phyloP scores from a whole-genome alignment of 1,140 invertebrate species.

The Caenorhabditis inopinata region DNA sequence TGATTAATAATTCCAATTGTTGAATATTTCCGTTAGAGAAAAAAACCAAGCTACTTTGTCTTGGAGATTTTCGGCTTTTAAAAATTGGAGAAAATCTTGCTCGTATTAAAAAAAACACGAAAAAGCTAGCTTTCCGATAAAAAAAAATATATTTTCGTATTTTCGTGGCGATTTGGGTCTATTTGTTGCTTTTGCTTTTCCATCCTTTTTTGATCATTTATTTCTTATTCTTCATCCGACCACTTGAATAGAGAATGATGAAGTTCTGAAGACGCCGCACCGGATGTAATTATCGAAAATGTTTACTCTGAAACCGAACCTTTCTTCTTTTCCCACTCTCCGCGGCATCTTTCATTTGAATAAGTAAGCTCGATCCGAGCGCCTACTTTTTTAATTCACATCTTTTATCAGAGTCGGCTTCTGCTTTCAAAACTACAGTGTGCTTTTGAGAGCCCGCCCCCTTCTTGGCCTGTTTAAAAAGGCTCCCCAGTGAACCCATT shows the following conservation, averaged over 20 bases:
- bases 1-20: too few relatives aligned
- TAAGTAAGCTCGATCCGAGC: too few relatives aligned
- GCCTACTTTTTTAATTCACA: too few relatives aligned
- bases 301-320: conserved; percentile 23
- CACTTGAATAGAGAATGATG: neutral
- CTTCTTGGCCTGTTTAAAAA: too few relatives aligned
- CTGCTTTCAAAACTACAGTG: too few relatives aligned
- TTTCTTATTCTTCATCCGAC: neutral
- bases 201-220: neutral
- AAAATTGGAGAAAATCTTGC: neutral
- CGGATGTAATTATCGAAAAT: conserved; percentile 17
- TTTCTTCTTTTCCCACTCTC: conserved; percentile 8
- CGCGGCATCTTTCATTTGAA: neutral
- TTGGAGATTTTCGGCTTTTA: conserved; percentile 2
- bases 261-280: neutral
- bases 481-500: too few relatives aligned
- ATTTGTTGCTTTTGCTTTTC: too few relatives aligned
- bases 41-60: neutral
- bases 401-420: too few relatives aligned
- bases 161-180: too few relatives aligned
- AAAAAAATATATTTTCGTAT: too few relatives aligned
- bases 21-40: too few relatives aligned
- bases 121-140: neutral
- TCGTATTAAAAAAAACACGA: neutral
- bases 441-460: too few relatives aligned